Percentiles rank a stretch among this genome's conserved stretches.
Conservation (phyloP, 53 echinoderm and acorn worm species). For the Patiria pectinifera region DNA sequence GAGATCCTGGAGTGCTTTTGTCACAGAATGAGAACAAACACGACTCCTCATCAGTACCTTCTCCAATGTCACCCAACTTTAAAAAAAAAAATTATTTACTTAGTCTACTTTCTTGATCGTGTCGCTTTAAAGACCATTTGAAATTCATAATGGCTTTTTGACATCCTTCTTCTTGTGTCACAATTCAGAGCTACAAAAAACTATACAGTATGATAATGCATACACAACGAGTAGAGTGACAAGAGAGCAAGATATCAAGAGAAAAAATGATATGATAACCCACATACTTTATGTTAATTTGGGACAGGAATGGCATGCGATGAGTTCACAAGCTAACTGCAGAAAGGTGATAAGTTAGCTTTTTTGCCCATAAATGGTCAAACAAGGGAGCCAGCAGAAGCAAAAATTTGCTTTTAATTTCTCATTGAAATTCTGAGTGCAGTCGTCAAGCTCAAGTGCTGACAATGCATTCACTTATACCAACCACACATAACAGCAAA, state of each 20-base stretch:
- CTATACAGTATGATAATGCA: background rate
- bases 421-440: background rate
- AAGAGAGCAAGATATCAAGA: background rate
- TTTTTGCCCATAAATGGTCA: background rate
- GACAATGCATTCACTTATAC: background rate
- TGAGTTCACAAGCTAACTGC: background rate
- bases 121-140: too few relatives aligned
- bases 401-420: too few relatives aligned
- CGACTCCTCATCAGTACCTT: background rate
- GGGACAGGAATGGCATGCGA: background rate
- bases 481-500: background rate
- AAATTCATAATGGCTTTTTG: too few relatives aligned
- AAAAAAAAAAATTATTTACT: too few relatives aligned
- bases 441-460: background rate
- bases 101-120: too few relatives aligned
- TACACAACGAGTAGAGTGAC: background rate
- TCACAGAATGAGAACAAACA: constrained; percentile 40
- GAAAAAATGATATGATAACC: background rate
- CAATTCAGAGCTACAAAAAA: too few relatives aligned
- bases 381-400: background rate
- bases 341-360: background rate
- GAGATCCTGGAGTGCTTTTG: constrained; percentile 5
- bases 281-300: background rate
- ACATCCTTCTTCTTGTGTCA: too few relatives aligned
- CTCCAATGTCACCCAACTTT: background rate